These are phyloP conservation scores for Luscinia luscinia DNA, from an alignment of 2,797 vertebrate genomes.

Conservation along the genomic window DNA sequence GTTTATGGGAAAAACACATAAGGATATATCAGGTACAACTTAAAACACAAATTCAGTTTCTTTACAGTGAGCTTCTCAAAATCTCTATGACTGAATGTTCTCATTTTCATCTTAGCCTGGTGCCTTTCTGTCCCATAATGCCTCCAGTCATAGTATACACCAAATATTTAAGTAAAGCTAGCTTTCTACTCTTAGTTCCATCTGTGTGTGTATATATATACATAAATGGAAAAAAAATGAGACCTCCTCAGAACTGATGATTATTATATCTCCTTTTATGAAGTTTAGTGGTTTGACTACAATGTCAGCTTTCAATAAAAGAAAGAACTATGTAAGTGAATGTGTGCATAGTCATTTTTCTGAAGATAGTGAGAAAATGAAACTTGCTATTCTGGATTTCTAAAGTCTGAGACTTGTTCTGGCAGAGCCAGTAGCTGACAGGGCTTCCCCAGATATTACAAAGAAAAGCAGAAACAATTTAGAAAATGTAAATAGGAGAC, in stretches of 20 bases:
- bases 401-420: not conserved
- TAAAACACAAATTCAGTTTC: not conserved
- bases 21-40: not conserved
- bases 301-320: not conserved
- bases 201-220: fast-evolving
- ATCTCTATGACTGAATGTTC: not conserved
- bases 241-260: not conserved
- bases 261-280: not conserved
- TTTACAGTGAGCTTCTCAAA: not conserved
- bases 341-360: not conserved
- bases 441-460: not conserved
- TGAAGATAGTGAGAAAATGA: not conserved
- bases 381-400: not conserved
- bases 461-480: not conserved
- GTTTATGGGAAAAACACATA: not conserved
- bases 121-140: not conserved
- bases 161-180: not conserved
- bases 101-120: not conserved
- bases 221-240: not conserved
- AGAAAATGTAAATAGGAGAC: not conserved
- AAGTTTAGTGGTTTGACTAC: not conserved
- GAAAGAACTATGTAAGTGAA: not conserved
- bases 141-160: not conserved
- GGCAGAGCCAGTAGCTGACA: not conserved
- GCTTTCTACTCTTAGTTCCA: not conserved